These are phyloP conservation scores for Bufo bufo DNA, from an alignment of 2,113 vertebrate genomes.

Conservation along the genomic window DNA sequence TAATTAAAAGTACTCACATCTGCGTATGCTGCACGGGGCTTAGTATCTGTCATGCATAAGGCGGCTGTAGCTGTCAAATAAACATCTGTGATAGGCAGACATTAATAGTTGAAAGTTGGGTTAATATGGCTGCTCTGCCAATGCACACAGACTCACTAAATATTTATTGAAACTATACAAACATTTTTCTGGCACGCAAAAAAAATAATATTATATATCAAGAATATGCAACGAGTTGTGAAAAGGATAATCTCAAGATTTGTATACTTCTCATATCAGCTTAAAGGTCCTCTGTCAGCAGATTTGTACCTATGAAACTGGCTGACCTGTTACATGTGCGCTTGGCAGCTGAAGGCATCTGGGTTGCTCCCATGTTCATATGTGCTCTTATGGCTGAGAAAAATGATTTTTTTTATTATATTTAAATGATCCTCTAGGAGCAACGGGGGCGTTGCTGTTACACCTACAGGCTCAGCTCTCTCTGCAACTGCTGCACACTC, in stretches of 20 bases:
- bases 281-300: no score
- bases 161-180: constrained; percentile 28
- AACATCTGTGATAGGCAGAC: neutral
- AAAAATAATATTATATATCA: neutral
- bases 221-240: neutral
- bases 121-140: neutral
- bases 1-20: neutral
- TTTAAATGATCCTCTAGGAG: no score
- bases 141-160: neutral
- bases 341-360: no score
- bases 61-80: neutral
- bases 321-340: no score
- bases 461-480: no score
- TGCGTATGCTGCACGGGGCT: neutral
- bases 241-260: neutral
- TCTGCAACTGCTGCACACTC: no score
- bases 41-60: neutral
- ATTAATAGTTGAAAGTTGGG: neutral
- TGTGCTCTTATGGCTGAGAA: no score
- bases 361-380: no score
- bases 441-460: no score
- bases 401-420: no score
- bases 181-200: neutral
- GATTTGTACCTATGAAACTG: no score
- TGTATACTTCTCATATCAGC: no score